These are phyloP conservation scores for Argyresthia goedartella DNA, from an alignment of 2,888 invertebrate species.

Conservation along the genomic window DNA sequence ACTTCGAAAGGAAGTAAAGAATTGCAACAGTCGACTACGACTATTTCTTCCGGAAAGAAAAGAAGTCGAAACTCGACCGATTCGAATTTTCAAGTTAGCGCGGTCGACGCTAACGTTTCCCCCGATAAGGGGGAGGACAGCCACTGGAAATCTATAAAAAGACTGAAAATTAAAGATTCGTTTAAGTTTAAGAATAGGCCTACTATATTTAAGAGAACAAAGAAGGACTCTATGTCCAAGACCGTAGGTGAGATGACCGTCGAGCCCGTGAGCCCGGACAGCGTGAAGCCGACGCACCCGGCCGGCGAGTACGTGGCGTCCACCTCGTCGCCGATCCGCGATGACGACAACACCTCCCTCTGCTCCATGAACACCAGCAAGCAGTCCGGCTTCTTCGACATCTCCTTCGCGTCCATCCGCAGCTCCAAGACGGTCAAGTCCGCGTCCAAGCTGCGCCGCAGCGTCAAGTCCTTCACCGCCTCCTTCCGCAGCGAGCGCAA, in stretches of 20 bases:
- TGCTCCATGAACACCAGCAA: conserved; percentile 62
- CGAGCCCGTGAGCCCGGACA: conserved; percentile 53
- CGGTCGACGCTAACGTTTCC: conserved; percentile 45
- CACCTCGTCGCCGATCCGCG: conserved; percentile 59
- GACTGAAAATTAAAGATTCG: conserved; percentile 63
- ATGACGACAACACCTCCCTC: conserved; percentile 57
- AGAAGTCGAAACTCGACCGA: conserved; percentile 63
- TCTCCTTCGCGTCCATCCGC: conserved; percentile 55
- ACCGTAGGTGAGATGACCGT: conserved; percentile 50
- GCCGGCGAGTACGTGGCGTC: conserved; percentile 55
- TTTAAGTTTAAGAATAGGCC: conserved; percentile 65
- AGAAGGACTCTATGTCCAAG: conserved; percentile 53
- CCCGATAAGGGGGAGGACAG: conserved; percentile 61
- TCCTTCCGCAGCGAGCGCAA: conserved; percentile 64
- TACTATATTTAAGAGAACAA: conserved; percentile 56
- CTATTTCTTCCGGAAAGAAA: conserved; percentile 62
- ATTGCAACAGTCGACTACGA: conserved; percentile 54
- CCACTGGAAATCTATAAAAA: conserved; percentile 64
- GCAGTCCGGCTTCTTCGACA: conserved; percentile 63
- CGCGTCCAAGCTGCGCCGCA: conserved; percentile 56
- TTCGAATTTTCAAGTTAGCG: conserved; percentile 54
- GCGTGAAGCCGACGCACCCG: conserved; percentile 53
- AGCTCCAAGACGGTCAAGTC: conserved; percentile 60
- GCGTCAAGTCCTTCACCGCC: conserved; percentile 65
- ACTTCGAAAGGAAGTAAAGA: conserved; percentile 43